Percentiles rank a stretch among this genome's conserved stretches.
Conservation (phyloP, 2,888 invertebrate genomes). For the Hypercompe scribonia region DNA sequence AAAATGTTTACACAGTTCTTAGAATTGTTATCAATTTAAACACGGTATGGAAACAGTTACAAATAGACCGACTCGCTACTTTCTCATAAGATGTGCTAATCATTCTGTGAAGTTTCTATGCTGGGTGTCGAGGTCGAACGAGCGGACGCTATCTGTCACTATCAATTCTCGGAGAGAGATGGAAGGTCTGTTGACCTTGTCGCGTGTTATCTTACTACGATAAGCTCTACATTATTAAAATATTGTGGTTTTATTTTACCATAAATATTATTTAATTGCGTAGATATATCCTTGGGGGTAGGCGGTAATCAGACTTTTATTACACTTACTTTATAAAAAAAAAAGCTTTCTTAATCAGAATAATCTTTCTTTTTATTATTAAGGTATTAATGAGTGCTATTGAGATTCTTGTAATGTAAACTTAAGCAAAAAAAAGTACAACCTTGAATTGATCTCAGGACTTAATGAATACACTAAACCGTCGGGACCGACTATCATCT, state of each 20-base stretch:
- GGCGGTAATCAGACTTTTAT: background rate
- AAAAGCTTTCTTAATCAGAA: background rate
- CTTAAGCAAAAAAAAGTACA: background rate
- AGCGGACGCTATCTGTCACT: conserved; percentile 32
- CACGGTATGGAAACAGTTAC: conserved; percentile 13
- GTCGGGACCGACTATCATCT: no score
- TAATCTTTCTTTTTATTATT: no score
- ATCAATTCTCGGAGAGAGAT: conserved; percentile 63
- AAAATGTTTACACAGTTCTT: background rate
- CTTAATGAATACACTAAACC: no score
- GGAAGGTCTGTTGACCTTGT: conserved; percentile 47
- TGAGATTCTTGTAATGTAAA: background rate
- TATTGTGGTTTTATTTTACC: background rate
- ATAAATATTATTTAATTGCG: background rate
- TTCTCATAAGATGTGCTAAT: conserved; percentile 21
- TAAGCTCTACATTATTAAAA: conserved; percentile 35
- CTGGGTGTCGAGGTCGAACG: conserved; percentile 56
- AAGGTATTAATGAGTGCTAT: background rate
- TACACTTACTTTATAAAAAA: background rate
- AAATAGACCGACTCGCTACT: conserved; percentile 29
- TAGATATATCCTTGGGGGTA: background rate
- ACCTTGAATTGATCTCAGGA: background rate
- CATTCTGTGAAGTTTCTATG: conserved; percentile 67
- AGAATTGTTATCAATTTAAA: background rate
- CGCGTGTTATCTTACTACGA: conserved; percentile 34